Base-by-base conservation (phyloP, 2,888 invertebrate genomes). In the Hetaerina titia region DNA sequence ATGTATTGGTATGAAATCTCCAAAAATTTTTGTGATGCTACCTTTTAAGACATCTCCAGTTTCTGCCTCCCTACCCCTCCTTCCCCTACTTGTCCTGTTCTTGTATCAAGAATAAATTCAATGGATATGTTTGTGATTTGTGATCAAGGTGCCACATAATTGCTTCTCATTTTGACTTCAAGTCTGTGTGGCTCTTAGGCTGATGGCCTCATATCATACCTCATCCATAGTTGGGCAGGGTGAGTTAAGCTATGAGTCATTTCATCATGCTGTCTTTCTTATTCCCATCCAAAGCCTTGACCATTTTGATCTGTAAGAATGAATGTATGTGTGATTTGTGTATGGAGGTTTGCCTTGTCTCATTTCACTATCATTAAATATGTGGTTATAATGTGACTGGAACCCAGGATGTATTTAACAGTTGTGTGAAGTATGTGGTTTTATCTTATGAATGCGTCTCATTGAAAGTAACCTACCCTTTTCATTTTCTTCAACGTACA, bases 51-150 rank as follows among this genome's bases (percentile, higher is more conserved):
- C 69, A n/a, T 45, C 74, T 69, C 64, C 92, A 92, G 63, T 92
- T 74, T 69, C 92, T 92, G 45, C 69, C 74, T 92, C 92, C 92
- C 74, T 25, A 25, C 8, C 31, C 81, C 81, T 9, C 45, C 31
- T 81, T n/a, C 31, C 81, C 81, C 92, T 92, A 69, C 92, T 69
- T 92, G 92, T 92, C 92, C 92, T 92, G 92, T 92, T 92, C 92
- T 92, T 92, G 92, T 92, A 92, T 92, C 92, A 92, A 92, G 92
- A 92, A 92, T 92, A 69, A 69, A 92, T 92, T 92, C 92, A 92
- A 69, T 92, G 92, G 92, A 64, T 92, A 92, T 92, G 92, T 69
- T 92, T 57, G 74, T 92, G 92, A 92, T 92, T 69, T 64, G 69
- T 92, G 92, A 69, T 92, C 64, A 92, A 92, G 92, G 74, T 69